These are phyloP conservation scores for Melanophora roralis DNA, from an alignment of 2,888 invertebrate genomes.

Conservation along the genomic window DNA sequence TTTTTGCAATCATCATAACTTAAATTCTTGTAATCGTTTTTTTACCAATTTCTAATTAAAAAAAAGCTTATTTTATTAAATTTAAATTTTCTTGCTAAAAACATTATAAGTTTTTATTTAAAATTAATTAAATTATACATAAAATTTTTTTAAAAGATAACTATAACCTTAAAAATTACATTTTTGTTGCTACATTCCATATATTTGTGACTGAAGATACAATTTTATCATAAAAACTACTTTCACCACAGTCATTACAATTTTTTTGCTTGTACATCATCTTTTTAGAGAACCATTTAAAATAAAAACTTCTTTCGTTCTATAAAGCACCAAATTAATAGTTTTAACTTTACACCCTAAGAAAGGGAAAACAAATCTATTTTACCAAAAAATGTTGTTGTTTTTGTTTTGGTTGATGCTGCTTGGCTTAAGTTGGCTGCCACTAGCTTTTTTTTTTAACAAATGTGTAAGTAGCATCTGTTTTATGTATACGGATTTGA, in stretches of 20 bases:
- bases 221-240: neutral
- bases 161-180: no score
- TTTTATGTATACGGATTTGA: constrained; percentile 53
- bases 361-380: constrained; percentile 22
- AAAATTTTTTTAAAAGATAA: no score
- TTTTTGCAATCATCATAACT: no score
- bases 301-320: neutral
- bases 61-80: no score
- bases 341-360: neutral
- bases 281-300: constrained; percentile 2
- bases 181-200: neutral
- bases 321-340: neutral
- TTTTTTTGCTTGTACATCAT: constrained; percentile 27
- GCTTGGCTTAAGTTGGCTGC: constrained; percentile 11
- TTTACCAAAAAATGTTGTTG: constrained; percentile 18
- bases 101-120: no score
- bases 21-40: no score
- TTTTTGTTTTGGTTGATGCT: neutral
- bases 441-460: neutral
- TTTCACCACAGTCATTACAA: constrained; percentile 23
- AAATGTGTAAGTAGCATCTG: constrained; percentile 55
- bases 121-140: no score
- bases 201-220: neutral
- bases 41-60: no score
- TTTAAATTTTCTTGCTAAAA: no score